These are phyloP conservation scores for Lepas anatifera DNA, from an alignment of 2,888 invertebrate genomes.

Conservation along the genomic window DNA sequence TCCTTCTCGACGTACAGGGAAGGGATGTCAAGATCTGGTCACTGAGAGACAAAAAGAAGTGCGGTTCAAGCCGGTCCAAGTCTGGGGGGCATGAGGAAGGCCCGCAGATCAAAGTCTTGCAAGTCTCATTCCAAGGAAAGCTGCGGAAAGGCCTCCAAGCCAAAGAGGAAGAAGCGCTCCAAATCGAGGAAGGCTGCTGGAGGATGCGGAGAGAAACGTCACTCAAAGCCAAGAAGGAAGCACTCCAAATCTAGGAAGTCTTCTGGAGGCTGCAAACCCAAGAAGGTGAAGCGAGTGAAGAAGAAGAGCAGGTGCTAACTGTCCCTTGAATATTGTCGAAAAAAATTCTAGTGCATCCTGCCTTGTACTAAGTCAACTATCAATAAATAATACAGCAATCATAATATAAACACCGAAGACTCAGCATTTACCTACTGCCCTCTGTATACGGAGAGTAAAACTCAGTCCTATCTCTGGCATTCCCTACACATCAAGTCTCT, in stretches of 20 bases:
- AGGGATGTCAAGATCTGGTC: not conserved
- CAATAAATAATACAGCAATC: too few species aligned
- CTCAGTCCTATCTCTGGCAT: too few species aligned
- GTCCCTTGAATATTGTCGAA: not conserved
- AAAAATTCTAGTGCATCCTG: too few species aligned
- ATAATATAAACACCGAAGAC: too few species aligned
- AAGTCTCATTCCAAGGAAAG: not conserved
- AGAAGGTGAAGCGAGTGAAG: not conserved
- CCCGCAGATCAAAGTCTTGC: not conserved
- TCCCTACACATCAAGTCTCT: too few species aligned
- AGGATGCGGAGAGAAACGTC: not conserved
- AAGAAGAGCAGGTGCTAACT: not conserved
- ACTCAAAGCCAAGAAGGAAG: not conserved
- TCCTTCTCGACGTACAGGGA: not conserved
- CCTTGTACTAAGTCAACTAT: too few species aligned
- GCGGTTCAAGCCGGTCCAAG: not conserved
- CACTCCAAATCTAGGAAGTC: too few species aligned
- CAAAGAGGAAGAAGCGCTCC: not conserved
- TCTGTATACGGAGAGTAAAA: too few species aligned
- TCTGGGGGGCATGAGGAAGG: not conserved
- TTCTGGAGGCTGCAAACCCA: not conserved
- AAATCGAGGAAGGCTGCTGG: not conserved
- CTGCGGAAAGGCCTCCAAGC: not conserved
- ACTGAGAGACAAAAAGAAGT: not conserved
- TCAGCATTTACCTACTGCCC: too few species aligned